Percentiles rank a stretch among this genome's conserved stretches.
These are phyloP conservation scores for Carassius auratus DNA, from an alignment of 2,113 vertebrate species.

Conservation along the genomic window DNA sequence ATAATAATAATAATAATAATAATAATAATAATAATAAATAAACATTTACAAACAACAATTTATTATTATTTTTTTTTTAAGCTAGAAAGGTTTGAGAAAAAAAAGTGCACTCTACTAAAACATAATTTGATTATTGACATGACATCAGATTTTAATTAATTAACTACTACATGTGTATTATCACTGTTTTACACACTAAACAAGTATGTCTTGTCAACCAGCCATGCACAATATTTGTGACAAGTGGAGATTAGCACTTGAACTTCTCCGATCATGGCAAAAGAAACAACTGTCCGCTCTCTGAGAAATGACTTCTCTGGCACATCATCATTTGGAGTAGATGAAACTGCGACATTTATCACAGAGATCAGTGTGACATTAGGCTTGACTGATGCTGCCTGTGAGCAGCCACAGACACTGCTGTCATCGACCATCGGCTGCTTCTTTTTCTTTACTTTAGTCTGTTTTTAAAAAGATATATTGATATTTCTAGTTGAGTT, in stretches of 20 bases:
- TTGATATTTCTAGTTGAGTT: slow-evolving; percentile 4
- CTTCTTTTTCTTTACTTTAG: not conserved
- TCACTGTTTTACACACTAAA: not conserved
- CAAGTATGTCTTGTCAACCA: slow-evolving; percentile 1
- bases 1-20: not conserved
- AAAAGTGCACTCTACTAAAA: not conserved
- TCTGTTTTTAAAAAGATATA: not conserved
- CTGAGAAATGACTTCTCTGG: slow-evolving; percentile 44
- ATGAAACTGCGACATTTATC: slow-evolving; percentile 50
- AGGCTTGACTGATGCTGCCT: slow-evolving; percentile 51
- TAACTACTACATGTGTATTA: not conserved
- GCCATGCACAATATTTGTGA: not conserved
- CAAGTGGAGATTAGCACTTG: slow-evolving; percentile 12
- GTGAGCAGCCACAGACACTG: slow-evolving; percentile 27
- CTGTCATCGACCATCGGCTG: slow-evolving; percentile 5
- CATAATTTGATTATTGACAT: not conserved
- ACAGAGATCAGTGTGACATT: slow-evolving; percentile 54
- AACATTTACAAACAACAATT: too few relatives aligned
- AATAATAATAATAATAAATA: too few relatives aligned
- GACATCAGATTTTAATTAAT: not conserved
- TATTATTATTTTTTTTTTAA: too few relatives aligned
- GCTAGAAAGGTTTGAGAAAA: not conserved
- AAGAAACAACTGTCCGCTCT: slow-evolving; percentile 10
- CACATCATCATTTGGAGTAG: slow-evolving; percentile 44
- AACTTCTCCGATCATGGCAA: not conserved